phyloP scores from a whole-genome alignment of 2,888 invertebrate genomes.

The Hemaris fuciformis region DNA sequence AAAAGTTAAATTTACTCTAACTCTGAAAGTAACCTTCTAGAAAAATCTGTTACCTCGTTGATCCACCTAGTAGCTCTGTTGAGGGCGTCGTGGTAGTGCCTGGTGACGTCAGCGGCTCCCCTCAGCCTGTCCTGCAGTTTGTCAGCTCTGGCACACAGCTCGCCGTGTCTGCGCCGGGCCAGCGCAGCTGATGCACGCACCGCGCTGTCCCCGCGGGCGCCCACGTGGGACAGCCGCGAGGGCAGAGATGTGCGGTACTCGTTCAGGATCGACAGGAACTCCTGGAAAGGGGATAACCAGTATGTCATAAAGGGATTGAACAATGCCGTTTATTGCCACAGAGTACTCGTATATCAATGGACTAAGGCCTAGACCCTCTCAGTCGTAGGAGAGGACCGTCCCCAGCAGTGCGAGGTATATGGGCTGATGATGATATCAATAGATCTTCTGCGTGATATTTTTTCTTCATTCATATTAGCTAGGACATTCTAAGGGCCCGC shows the following conservation, averaged over 20 bases:
- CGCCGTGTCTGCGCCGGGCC: conserved; percentile 90
- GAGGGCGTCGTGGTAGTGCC: conserved; percentile 89
- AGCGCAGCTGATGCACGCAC: conserved; percentile 90
- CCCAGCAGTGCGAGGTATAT: too few relatives aligned
- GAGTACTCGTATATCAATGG: too few relatives aligned
- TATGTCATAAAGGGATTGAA: too few relatives aligned
- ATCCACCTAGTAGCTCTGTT: conserved; percentile 91
- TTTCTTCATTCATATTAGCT: too few relatives aligned
- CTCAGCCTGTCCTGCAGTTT: conserved; percentile 90
- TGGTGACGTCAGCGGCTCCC: conserved; percentile 83
- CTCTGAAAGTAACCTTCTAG: too few relatives aligned
- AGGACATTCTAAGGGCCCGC: too few relatives aligned
- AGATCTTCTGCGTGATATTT: too few relatives aligned
- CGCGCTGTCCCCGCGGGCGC: conserved; percentile 85
- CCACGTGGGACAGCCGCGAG: conserved; percentile 89
- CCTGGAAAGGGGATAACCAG: conserved; percentile 77
- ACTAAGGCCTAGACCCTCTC: too few relatives aligned
- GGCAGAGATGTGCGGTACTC: conserved; percentile 93
- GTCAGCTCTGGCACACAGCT: conserved; percentile 91
- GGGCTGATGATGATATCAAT: too few relatives aligned
- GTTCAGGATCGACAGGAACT: conserved; percentile 91
- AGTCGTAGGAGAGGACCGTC: too few relatives aligned
- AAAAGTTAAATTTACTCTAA: too few relatives aligned
- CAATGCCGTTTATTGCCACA: too few relatives aligned
- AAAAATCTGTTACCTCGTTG: conserved; percentile 86